phyloP scores from a whole-genome alignment of 2,113 vertebrate genomes.

The Hyla sarda region DNA sequence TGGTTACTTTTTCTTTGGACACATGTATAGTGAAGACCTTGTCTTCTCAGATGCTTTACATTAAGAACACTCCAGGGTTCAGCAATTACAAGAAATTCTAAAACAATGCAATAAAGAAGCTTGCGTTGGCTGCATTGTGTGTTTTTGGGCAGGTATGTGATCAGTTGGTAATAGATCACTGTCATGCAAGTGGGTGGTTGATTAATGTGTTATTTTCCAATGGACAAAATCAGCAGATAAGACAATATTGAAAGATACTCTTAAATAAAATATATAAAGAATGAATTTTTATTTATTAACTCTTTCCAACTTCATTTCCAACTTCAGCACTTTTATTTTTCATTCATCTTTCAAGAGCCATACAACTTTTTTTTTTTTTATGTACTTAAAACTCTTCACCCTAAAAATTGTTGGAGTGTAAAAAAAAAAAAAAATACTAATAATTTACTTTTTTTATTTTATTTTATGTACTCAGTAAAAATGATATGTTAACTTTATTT shows the following conservation, averaged over 20 bases:
- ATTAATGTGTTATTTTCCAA: slow-evolving; percentile 43
- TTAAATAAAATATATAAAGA: not conserved
- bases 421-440: too few species aligned
- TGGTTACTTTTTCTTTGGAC: not conserved
- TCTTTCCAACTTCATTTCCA: too few species aligned
- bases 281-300: not conserved
- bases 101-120: slow-evolving; percentile 22
- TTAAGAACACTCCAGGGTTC: not conserved
- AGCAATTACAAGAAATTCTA: not conserved
- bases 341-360: too few species aligned
- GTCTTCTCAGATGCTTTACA: not conserved
- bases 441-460: too few species aligned
- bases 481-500: too few species aligned
- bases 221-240: slow-evolving; percentile 38
- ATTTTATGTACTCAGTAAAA: too few species aligned
- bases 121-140: slow-evolving; percentile 12
- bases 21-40: not conserved
- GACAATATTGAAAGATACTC: not conserved
- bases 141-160: slow-evolving; percentile 35
- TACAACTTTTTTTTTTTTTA: too few species aligned
- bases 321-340: too few species aligned
- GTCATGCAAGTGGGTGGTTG: slow-evolving; percentile 37
- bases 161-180: slow-evolving; percentile 45
- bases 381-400: too few species aligned
- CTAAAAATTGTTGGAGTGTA: too few species aligned